These are phyloP conservation scores for Pseudochromis fuscus DNA, from an alignment of 2,797 vertebrate species.

Conservation along the genomic window DNA sequence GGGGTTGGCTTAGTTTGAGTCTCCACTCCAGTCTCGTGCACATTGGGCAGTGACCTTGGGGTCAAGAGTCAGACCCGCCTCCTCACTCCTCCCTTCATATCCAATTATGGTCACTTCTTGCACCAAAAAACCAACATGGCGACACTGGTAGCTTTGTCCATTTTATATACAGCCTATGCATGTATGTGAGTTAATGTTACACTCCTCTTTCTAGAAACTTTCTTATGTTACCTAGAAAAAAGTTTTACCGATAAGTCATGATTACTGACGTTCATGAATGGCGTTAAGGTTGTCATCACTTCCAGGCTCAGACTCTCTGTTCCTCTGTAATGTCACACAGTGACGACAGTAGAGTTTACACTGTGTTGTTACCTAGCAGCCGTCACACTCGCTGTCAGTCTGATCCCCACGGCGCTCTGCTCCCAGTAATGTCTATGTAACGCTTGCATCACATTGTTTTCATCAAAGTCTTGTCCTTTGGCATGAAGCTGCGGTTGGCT, in stretches of 20 bases:
- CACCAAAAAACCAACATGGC: too few species aligned
- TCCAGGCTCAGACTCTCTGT: constrained; percentile 11
- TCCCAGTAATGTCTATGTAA: constrained; percentile 58
- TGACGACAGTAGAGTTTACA: constrained; percentile 45
- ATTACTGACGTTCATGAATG: not conserved
- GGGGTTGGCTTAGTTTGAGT: too few species aligned
- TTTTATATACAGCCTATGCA: too few species aligned
- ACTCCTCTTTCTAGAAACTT: not conserved
- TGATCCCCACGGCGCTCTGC: constrained; percentile 50
- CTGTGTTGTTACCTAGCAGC: constrained; percentile 64
- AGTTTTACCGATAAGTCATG: not conserved
- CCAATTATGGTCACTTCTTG: too few species aligned
- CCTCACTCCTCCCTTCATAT: too few species aligned
- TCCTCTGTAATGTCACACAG: constrained; percentile 26
- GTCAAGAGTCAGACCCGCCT: too few species aligned
- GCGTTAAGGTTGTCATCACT: constrained; percentile 31
- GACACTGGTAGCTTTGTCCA: too few species aligned
- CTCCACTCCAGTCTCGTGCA: too few species aligned
- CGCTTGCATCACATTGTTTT: constrained; percentile 77
- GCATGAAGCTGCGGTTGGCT: constrained; percentile 42
- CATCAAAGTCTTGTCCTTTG: constrained; percentile 67
- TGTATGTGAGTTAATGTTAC: not conserved
- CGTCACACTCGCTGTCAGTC: constrained; percentile 48
- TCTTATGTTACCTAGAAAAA: not conserved
- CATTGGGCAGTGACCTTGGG: too few species aligned